Evolutionary conservation across 2,797 vertebrate species (phyloP).

Genomic region (Enteromius argenteus): DNA sequence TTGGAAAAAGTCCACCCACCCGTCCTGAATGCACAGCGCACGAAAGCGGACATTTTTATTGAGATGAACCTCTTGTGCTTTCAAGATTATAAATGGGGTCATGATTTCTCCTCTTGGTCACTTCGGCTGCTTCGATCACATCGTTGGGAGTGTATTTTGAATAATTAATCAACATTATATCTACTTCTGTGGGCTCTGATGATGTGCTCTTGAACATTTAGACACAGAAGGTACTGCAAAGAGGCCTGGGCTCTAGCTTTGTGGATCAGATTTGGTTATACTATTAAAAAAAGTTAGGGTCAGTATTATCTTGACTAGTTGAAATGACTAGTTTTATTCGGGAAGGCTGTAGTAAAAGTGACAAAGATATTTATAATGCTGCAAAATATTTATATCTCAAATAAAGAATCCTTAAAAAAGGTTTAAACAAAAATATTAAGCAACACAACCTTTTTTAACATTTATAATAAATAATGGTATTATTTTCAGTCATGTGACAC

Average conservation of each 20-base stretch:
- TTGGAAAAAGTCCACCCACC: slow-evolving; percentile 16
- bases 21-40: background rate
- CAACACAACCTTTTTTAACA: background rate
- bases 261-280: no score
- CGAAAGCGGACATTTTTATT: background rate
- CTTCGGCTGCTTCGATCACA: slow-evolving; percentile 18
- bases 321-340: background rate
- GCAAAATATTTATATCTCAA: background rate
- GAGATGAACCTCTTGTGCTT: slow-evolving; percentile 15
- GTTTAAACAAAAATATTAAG: background rate
- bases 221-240: background rate
- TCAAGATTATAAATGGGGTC: slow-evolving; percentile 33
- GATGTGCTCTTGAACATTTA: slow-evolving; percentile 8
- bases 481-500: background rate
- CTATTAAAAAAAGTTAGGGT: no score
- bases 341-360: background rate
- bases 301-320: no score
- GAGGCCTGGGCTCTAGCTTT: background rate
- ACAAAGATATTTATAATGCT: background rate
- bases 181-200: background rate
- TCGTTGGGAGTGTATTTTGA: background rate
- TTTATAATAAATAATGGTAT: background rate
- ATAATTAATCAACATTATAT: slow-evolving; percentile 39
- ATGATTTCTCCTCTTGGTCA: slow-evolving; percentile 10
- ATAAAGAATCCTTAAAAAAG: background rate